Conservation (phyloP, 2,113 vertebrate species). For the Addax nasomaculatus region DNA sequence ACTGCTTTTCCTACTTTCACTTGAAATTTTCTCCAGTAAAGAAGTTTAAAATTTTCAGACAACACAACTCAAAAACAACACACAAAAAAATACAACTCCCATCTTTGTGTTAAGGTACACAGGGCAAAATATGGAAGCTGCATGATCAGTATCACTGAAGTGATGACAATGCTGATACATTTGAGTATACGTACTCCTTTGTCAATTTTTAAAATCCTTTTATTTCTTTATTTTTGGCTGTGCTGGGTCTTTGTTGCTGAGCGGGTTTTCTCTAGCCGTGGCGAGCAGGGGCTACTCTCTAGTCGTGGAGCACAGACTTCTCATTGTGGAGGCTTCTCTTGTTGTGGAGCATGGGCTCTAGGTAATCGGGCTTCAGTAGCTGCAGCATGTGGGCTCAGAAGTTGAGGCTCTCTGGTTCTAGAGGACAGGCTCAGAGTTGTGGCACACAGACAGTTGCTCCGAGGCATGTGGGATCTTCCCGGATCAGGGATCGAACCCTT, state of each 20-base stretch:
- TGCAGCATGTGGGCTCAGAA: background rate
- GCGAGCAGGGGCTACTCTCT: background rate
- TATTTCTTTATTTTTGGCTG: background rate
- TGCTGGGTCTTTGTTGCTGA: background rate
- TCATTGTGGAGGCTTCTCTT: background rate
- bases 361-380: background rate
- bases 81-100: background rate
- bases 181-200: background rate
- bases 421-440: background rate
- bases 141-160: background rate
- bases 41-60: background rate
- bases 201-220: background rate
- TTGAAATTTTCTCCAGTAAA: background rate
- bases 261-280: background rate
- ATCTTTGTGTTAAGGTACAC: background rate
- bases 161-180: background rate
- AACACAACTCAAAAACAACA: background rate
- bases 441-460: background rate
- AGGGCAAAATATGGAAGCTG: background rate
- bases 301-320: background rate
- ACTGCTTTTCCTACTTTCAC: background rate
- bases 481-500: background rate
- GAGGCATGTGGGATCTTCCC: background rate
- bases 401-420: background rate
- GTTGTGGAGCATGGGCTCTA: fast-evolving